phyloP scores from a whole-genome alignment of 2,888 invertebrate species.

The Erynnis tages region DNA sequence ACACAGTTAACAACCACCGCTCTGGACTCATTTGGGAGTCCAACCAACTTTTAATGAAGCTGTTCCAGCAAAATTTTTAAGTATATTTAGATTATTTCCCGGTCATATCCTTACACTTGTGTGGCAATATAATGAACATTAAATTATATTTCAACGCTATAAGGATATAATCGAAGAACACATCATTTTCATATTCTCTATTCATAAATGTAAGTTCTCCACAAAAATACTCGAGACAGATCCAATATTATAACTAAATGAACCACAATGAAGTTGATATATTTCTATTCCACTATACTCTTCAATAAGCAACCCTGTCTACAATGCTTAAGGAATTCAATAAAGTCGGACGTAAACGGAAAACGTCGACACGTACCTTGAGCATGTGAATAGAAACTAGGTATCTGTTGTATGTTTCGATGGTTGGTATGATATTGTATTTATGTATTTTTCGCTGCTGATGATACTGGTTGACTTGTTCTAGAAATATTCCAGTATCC shows the following conservation, averaged over 20 bases:
- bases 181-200: too few species aligned
- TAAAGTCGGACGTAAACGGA: neutral
- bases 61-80: constrained; percentile 4
- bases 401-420: neutral
- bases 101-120: neutral
- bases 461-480: too few species aligned
- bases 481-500: too few species aligned
- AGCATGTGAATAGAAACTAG: constrained; percentile 1
- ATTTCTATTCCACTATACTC: neutral
- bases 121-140: too few species aligned
- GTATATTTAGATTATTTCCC: constrained; percentile 6
- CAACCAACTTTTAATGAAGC: constrained; percentile 20
- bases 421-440: too few species aligned
- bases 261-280: too few species aligned
- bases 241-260: too few species aligned
- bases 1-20: neutral
- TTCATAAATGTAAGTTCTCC: too few species aligned
- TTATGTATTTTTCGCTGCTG: too few species aligned
- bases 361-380: constrained; percentile 2
- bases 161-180: too few species aligned
- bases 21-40: neutral
- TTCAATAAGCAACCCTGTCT: neutral
- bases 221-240: too few species aligned
- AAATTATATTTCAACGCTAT: too few species aligned
- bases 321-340: neutral